Conservation (phyloP, 2,797 vertebrate species). For the Onychomys arenicola region DNA sequence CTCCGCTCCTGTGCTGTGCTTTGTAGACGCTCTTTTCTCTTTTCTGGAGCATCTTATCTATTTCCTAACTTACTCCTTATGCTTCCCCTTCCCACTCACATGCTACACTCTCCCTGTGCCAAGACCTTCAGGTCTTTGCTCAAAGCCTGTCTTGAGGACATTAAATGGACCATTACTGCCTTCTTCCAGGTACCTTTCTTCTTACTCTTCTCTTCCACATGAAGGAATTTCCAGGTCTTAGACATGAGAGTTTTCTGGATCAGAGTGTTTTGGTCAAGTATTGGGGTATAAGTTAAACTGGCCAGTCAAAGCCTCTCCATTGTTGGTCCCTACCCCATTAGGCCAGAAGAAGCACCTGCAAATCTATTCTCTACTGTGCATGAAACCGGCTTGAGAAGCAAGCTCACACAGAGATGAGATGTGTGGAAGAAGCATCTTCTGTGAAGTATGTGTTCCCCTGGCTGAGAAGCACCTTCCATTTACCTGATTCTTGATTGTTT, state of each 20-base stretch:
- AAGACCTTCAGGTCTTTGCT: background rate
- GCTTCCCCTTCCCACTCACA: background rate
- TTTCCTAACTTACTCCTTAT: background rate
- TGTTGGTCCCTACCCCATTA: background rate
- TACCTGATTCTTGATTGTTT: background rate
- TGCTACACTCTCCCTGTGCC: background rate
- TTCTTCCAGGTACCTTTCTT: background rate
- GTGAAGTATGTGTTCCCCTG: background rate
- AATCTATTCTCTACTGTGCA: background rate
- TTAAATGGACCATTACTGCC: background rate
- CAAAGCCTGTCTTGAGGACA: background rate
- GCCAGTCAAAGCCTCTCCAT: background rate
- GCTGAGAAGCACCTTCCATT: background rate
- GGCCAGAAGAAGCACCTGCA: background rate
- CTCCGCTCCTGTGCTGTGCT: background rate
- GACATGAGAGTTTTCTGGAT: background rate
- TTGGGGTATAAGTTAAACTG: background rate
- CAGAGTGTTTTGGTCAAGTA: background rate
- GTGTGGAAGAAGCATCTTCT: background rate
- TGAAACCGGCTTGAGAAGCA: background rate
- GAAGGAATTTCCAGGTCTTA: background rate
- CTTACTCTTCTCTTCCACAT: background rate
- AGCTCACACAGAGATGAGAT: background rate
- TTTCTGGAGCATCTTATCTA: background rate
- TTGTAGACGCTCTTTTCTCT: background rate